Percentiles rank a stretch among this genome's conserved stretches.
These are phyloP conservation scores for Ferrisia virgata DNA, from an alignment of 2,888 invertebrate species.

Conservation along the genomic window DNA sequence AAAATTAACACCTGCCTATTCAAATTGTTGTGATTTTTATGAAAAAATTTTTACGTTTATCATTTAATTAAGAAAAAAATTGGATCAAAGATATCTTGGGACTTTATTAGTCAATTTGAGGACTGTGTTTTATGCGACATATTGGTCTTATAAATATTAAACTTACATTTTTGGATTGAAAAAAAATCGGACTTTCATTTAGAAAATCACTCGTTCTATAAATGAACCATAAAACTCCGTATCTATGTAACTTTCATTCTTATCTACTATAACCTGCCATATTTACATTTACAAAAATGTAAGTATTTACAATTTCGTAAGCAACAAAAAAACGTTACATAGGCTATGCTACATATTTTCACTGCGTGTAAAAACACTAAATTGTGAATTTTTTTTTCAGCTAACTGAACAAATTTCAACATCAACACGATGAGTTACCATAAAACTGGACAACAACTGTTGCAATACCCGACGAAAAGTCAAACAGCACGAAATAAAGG, in stretches of 20 bases:
- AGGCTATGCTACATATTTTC: no score
- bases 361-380: neutral
- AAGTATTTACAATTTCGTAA: neutral
- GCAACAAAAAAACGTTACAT: neutral
- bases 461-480: constrained; percentile 8
- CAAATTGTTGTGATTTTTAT: no score
- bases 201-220: neutral
- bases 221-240: neutral
- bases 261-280: constrained; percentile 2
- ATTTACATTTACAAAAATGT: neutral
- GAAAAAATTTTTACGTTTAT: no score
- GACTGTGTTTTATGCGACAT: no score
- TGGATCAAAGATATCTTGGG: no score
- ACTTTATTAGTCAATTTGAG: no score
- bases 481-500: neutral
- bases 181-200: neutral
- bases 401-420: neutral
- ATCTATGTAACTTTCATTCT: neutral
- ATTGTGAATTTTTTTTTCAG: neutral
- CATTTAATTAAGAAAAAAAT: no score
- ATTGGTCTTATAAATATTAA: no score
- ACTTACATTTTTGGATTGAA: neutral
- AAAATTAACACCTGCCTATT: no score
- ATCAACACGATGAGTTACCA: constrained; percentile 22
- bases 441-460: constrained; percentile 22